These are phyloP conservation scores for Orcinus orca DNA, from an alignment of 2,113 vertebrate species.

Conservation along the genomic window DNA sequence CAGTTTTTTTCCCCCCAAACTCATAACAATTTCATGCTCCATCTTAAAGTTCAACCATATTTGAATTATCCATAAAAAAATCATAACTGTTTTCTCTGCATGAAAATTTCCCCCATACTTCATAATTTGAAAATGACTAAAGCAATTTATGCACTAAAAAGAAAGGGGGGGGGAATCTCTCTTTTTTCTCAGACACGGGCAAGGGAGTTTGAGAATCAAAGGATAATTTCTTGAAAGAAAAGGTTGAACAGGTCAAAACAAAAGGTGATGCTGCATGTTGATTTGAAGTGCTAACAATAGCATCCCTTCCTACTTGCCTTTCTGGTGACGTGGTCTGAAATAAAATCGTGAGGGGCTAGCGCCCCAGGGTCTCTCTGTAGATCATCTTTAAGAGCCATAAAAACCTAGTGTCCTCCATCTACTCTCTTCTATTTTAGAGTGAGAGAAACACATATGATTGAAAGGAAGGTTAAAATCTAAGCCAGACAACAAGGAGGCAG, in stretches of 20 bases:
- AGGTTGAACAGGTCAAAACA: slow-evolving; percentile 63
- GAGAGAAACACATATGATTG: slow-evolving; percentile 47
- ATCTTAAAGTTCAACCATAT: slow-evolving; percentile 66
- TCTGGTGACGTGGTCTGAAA: slow-evolving; percentile 38
- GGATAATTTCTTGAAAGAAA: slow-evolving; percentile 66
- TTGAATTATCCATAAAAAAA: slow-evolving; percentile 70
- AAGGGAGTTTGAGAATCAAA: slow-evolving; percentile 69
- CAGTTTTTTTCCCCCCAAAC: slow-evolving; percentile 30
- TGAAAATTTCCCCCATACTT: slow-evolving; percentile 47
- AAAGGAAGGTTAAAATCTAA: slow-evolving; percentile 76
- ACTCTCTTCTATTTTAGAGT: slow-evolving; percentile 48
- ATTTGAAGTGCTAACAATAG: slow-evolving; percentile 68
- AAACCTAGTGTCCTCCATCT: slow-evolving; percentile 38
- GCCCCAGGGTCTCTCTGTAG: slow-evolving; percentile 30
- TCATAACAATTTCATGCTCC: slow-evolving; percentile 65
- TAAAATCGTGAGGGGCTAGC: slow-evolving; percentile 23
- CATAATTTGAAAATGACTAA: slow-evolving; percentile 66
- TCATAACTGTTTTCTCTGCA: slow-evolving; percentile 51
- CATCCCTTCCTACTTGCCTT: slow-evolving; percentile 36
- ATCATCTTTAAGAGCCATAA: slow-evolving; percentile 55
- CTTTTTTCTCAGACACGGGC: slow-evolving; percentile 57
- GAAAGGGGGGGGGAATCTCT: not conserved
- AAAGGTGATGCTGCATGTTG: slow-evolving; percentile 61
- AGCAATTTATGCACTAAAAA: slow-evolving; percentile 49
- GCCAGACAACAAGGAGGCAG: slow-evolving; percentile 60